Evolutionary conservation across 1,140 invertebrate genomes (phyloP).

Genomic region (Phthorimaea operculella): DNA sequence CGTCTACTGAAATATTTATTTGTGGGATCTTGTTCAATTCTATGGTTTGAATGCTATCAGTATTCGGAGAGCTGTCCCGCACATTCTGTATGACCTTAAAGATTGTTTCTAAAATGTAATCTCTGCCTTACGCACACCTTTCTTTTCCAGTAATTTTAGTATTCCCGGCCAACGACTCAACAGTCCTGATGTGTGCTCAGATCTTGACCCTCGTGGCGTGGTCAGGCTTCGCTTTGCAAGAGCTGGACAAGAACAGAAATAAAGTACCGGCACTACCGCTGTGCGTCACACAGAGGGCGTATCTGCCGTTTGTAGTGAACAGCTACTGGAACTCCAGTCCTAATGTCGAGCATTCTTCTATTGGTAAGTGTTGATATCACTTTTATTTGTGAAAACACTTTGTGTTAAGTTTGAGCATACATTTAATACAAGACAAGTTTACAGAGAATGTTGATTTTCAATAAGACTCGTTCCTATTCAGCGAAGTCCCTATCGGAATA

Average conservation of each 20-base stretch:
- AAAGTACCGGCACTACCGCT: conserved; percentile 39
- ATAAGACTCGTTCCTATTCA: too few relatives aligned
- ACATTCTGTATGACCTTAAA: too few relatives aligned
- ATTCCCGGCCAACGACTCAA: conserved; percentile 49
- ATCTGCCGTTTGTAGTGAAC: conserved; percentile 33
- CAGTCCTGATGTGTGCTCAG: conserved; percentile 41
- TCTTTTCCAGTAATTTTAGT: conserved; percentile 47
- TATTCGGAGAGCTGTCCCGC: too few relatives aligned
- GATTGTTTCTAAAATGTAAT: too few relatives aligned
- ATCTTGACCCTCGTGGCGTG: conserved; percentile 36
- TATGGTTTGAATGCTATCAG: too few relatives aligned
- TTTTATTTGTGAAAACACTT: too few relatives aligned
- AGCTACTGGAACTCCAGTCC: conserved; percentile 52
- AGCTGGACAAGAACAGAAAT: conserved; percentile 31
- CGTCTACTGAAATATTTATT: too few relatives aligned
- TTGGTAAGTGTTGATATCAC: conserved; percentile 29
- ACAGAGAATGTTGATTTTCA: too few relatives aligned
- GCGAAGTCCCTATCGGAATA: too few relatives aligned
- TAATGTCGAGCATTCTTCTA: conserved; percentile 45
- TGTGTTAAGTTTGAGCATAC: too few relatives aligned
- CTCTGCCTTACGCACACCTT: conserved; percentile 15
- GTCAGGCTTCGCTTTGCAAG: conserved; percentile 51
- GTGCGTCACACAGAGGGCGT: conserved; percentile 29
- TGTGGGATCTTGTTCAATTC: too few relatives aligned
- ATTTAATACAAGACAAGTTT: too few relatives aligned